Evolutionary conservation across 2,797 vertebrate genomes (phyloP).

Genomic region (Peromyscus aztecus): DNA sequence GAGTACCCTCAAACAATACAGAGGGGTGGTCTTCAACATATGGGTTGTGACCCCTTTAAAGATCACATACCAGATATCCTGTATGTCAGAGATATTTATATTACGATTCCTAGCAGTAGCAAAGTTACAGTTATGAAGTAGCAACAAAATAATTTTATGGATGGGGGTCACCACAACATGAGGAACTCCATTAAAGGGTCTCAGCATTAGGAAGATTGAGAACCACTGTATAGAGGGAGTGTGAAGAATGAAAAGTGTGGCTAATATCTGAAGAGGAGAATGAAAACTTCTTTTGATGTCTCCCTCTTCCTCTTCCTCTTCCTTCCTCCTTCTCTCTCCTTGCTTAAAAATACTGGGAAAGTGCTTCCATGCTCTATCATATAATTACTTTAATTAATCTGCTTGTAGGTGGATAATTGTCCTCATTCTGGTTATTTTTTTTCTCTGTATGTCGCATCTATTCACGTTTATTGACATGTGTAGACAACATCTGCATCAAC

Average conservation of each 20-base stretch:
- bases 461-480: not conserved
- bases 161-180: too few relatives aligned
- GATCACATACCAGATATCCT: not conserved
- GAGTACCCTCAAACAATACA: not conserved
- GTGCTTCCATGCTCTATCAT: not conserved
- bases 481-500: not conserved
- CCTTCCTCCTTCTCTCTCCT: not conserved
- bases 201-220: not conserved
- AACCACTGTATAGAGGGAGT: not conserved
- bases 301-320: not conserved
- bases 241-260: not conserved
- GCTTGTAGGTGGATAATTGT: slow-evolving; percentile 38
- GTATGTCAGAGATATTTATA: not conserved
- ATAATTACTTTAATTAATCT: slow-evolving; percentile 54
- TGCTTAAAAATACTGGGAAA: not conserved
- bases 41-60: rapidly evolving
- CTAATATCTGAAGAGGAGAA: not conserved
- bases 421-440: not conserved
- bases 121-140: not conserved
- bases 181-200: not conserved
- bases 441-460: not conserved
- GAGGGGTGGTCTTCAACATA: not conserved
- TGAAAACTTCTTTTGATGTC: not conserved
- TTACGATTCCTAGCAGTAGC: not conserved
- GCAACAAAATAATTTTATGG: not conserved